Base-by-base conservation (phyloP, 2,797 vertebrate genomes). In the Parambassis ranga region DNA sequence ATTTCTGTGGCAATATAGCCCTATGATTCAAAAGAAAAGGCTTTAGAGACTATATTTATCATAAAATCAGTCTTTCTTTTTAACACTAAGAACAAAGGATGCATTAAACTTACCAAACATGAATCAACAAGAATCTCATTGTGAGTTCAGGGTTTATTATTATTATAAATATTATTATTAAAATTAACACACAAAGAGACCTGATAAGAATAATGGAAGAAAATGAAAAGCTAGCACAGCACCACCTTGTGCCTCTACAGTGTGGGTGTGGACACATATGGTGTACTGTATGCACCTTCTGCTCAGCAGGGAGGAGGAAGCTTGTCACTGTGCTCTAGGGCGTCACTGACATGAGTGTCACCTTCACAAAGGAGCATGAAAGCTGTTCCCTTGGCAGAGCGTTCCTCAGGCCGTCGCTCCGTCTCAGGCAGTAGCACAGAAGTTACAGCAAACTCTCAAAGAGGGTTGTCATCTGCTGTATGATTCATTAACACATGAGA, bases 321-420 rank as follows among this genome's bases (percentile, higher is more conserved):
- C 42, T 75, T 79, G 83, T 81, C 70, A 51, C 71, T 57, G 75
- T 49, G 75, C 85, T 88, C 42, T 11, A 70, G 75, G 82, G 82
- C 77, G 78, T 79, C 75, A 43, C 77, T 86, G 85, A 86, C 74
- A 79, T 56, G 79, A 81, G 79, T 79, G 85, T 88, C 85, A 85
- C 85, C 78, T 86, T 81, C 79, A 48, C 51, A 67, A 65, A 75
- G 67, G 74, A 87, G 80, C 50, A 57, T 73, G 75, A 71, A 82
- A 78, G 75, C 71, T 39, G 59, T 35, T 85, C 58, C 75, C 82
- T 79, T 75, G 72, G 80, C 75, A 49, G 74, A 75, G 68, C 57
- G 72, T 74, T 82, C 79, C 63, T 81, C 65, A 81, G 63, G 35
- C 75, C 48, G 72, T 79, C 64, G 57, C 77, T 72, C 62, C 63